These are phyloP conservation scores for Scopus umbretta DNA, from an alignment of 2,113 vertebrate genomes.

Conservation along the genomic window DNA sequence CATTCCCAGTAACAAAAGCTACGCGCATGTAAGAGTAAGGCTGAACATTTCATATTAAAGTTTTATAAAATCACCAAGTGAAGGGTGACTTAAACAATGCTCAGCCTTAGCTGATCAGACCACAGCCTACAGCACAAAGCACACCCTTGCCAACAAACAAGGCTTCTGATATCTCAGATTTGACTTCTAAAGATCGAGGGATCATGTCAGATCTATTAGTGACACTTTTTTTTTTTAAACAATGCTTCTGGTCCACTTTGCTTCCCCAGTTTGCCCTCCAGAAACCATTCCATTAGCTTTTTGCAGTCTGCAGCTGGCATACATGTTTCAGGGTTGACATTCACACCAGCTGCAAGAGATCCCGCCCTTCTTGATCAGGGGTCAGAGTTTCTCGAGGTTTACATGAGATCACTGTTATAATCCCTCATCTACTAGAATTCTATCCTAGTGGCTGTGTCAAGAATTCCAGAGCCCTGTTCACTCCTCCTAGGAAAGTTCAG, in stretches of 20 bases:
- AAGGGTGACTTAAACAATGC: background rate
- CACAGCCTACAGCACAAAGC: background rate
- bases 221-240: background rate
- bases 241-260: background rate
- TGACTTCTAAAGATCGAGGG: background rate
- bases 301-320: background rate
- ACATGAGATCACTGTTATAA: background rate
- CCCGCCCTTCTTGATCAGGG: background rate
- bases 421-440: background rate
- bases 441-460: background rate
- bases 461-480: background rate
- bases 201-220: background rate
- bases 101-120: background rate
- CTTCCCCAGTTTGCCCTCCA: background rate
- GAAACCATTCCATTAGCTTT: background rate
- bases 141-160: background rate
- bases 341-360: background rate
- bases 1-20: background rate
- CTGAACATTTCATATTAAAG: background rate
- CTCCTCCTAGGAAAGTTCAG: background rate
- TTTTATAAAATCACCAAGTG: background rate
- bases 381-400: background rate
- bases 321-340: background rate
- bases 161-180: background rate
- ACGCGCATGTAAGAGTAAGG: background rate